Base-by-base conservation (phyloP, 2,113 vertebrate genomes). In the Sclerurus mexicanus region DNA sequence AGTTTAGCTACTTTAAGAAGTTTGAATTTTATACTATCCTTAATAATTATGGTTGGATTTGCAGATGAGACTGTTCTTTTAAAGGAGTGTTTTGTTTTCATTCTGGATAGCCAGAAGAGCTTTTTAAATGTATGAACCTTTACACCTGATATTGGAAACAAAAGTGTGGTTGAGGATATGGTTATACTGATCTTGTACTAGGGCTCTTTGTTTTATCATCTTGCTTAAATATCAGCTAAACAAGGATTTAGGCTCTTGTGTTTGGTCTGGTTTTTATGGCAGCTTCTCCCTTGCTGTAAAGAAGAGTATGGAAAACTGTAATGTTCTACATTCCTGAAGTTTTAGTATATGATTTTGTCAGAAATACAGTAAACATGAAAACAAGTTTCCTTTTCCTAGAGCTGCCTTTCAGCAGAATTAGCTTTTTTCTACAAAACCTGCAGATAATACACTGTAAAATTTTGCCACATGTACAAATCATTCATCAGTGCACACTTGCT, bases 401-500 rank as follows among this genome's bases (percentile, higher is more conserved):
- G n/a, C 69, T 62, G 68, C 85, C 31, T 94, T 94, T 90, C 69
- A 94, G 72, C 64, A 93, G 89, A 90, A 89, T 59, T 60, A 81
- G 73, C 46, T 88, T 92, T 52, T 90, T 93, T 69, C 69, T 53
- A 17, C 93, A 85, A 88, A 93, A 81, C 72, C 68, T 92, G 73
- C 40, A 90, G 88, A 92, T 87, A 93, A 96, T 92, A 72, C 56
- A 40, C 60, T 86, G 93, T 86, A 86, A 93, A 96, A 93, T 88
- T 88, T 59, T 96, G 95, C 96, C 92, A 95, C 95, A 94, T 95
- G 83, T 90, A 95, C 90, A 96, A 59, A 96, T 96, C 83, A 93
- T 92, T 96, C 93, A 87, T 94, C 96, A 81, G 88, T 17, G 66
- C 5, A 0, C 92, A 81, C 90, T 96, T 89, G 92, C 58, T 86